These are phyloP conservation scores for Eristalis arbustorum DNA, from an alignment of 2,888 invertebrate species.

Conservation along the genomic window DNA sequence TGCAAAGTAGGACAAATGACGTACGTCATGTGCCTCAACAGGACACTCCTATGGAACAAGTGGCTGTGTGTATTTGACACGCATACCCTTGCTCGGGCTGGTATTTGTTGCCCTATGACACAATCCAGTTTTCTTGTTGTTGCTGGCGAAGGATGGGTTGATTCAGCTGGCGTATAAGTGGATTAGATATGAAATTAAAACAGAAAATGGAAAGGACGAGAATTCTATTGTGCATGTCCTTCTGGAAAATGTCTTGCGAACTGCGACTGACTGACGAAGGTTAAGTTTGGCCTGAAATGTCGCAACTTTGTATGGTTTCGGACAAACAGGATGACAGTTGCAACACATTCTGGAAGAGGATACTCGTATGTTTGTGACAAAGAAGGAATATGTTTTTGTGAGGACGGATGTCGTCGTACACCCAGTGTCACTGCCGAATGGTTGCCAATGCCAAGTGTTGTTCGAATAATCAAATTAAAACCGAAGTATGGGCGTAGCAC, in stretches of 20 bases:
- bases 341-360: not conserved
- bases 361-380: not conserved
- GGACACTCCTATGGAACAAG: conserved; percentile 34
- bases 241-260: not conserved
- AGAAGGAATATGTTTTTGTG: not conserved
- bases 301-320: not conserved
- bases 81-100: not conserved
- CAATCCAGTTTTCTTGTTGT: conserved; percentile 35
- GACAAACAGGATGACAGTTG: not conserved
- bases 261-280: not conserved
- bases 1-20: conserved; percentile 73
- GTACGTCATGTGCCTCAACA: conserved; percentile 56
- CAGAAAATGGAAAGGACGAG: not conserved
- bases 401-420: no score
- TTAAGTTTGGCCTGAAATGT: not conserved
- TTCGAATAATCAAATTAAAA: not conserved
- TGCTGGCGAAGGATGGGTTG: not conserved
- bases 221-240: not conserved
- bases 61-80: conserved; percentile 8
- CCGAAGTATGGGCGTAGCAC: not conserved
- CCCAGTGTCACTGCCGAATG: no score
- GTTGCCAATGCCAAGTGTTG: no score
- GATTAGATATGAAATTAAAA: not conserved
- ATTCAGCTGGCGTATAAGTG: not conserved
- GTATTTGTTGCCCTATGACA: conserved; percentile 45